A percentile compares a stretch with the other conserved stretches of the same genome.
Conservation (phyloP, 2,888 invertebrate genomes). For the Platycheirus albimanus region DNA sequence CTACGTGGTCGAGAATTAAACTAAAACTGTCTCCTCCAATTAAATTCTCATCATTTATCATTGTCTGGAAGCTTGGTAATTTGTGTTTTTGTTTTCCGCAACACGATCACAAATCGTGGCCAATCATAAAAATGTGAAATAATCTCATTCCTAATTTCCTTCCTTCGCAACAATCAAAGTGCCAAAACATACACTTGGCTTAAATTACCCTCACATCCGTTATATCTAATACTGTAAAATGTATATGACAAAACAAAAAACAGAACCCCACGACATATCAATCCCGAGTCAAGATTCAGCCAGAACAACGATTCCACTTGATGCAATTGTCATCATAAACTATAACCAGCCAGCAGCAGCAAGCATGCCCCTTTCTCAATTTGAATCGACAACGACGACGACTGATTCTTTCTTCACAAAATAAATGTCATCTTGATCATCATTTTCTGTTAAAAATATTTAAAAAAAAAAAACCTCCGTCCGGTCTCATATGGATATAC, state of each 20-base stretch:
- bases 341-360: slow-evolving; percentile 23
- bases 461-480: slow-evolving; percentile 25
- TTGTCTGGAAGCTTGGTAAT: background rate
- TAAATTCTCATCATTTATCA: slow-evolving; percentile 4
- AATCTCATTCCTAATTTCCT: slow-evolving; percentile 63
- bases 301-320: slow-evolving; percentile 41
- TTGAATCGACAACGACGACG: slow-evolving; percentile 8
- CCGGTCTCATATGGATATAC: slow-evolving; percentile 19
- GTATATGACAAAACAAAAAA: slow-evolving; percentile 9
- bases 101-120: slow-evolving; percentile 27
- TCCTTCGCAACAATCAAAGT: slow-evolving; percentile 72
- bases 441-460: slow-evolving; percentile 4
- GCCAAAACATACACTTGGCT: slow-evolving; percentile 70
- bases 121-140: slow-evolving; percentile 52
- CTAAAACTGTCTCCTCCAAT: slow-evolving; percentile 5
- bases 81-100: background rate
- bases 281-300: slow-evolving; percentile 16
- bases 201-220: slow-evolving; percentile 69
- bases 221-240: background rate
- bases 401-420: slow-evolving; percentile 32
- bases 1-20: background rate
- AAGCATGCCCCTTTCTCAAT: slow-evolving; percentile 53
- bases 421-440: slow-evolving; percentile 68
- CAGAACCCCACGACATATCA: slow-evolving; percentile 32
- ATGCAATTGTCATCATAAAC: slow-evolving; percentile 56